Evolutionary conservation across 2,113 vertebrate genomes (phyloP).

Genomic region (Aldabrachelys gigantea): DNA sequence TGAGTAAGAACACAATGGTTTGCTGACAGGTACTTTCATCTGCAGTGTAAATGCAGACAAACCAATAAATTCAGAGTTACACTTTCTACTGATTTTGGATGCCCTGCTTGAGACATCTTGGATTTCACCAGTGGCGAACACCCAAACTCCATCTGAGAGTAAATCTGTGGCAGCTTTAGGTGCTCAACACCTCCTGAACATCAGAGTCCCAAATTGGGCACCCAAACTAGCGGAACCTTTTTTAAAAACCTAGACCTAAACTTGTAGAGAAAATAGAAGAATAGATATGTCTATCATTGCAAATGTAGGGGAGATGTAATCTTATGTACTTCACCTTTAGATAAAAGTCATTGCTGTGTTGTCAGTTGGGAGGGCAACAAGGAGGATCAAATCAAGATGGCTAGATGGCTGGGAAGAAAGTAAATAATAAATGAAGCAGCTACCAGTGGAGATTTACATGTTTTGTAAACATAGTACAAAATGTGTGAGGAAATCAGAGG

Average conservation of each 20-base stretch:
- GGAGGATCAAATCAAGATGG: neutral
- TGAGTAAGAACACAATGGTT: neutral
- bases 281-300: neutral
- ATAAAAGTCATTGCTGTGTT: neutral
- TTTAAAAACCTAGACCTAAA: neutral
- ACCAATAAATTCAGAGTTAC: neutral
- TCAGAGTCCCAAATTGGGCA: neutral
- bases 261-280: neutral
- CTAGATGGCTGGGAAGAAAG: neutral
- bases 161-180: neutral
- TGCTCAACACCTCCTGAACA: accelerated
- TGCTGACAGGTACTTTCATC: neutral
- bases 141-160: neutral
- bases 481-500: neutral
- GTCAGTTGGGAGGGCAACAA: neutral
- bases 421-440: neutral
- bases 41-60: neutral
- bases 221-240: neutral
- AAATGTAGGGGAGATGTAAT: accelerated
- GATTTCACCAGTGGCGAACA: neutral
- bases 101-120: neutral
- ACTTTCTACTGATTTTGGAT: neutral
- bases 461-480: neutral
- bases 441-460: neutral
- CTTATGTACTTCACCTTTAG: neutral